These are phyloP conservation scores for Siniperca knerii DNA, from an alignment of 2,113 vertebrate species.

Conservation along the genomic window DNA sequence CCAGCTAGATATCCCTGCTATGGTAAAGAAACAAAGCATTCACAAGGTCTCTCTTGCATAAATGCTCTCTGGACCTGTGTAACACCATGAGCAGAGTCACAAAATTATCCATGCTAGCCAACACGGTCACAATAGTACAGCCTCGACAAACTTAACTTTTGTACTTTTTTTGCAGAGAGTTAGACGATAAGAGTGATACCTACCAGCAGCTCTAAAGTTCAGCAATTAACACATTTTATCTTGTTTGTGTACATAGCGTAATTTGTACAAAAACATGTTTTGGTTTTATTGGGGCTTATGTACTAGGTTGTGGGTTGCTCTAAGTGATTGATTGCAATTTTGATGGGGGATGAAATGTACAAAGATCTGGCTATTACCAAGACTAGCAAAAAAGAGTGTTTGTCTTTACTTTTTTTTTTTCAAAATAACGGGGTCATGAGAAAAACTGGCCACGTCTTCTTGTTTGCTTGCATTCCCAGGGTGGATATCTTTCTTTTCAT, in stretches of 20 bases:
- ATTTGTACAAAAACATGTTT: neutral
- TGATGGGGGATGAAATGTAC: slow-evolving; percentile 54
- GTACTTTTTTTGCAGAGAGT: too few relatives aligned
- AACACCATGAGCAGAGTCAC: neutral
- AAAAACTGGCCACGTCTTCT: slow-evolving; percentile 77
- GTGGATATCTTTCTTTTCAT: slow-evolving; percentile 67
- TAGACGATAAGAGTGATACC: too few relatives aligned
- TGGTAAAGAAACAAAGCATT: neutral
- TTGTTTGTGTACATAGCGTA: neutral
- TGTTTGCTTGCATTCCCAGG: slow-evolving; percentile 69
- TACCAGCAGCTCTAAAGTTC: neutral
- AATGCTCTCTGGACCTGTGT: neutral
- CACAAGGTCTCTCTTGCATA: neutral
- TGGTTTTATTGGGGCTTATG: neutral
- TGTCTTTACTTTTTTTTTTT: slow-evolving; percentile 10
- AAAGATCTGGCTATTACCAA: slow-evolving; percentile 41
- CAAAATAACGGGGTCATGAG: slow-evolving; percentile 71
- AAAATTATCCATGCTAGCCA: neutral
- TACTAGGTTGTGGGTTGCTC: neutral
- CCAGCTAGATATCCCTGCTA: too few relatives aligned
- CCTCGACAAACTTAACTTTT: too few relatives aligned
- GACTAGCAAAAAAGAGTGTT: slow-evolving; percentile 13
- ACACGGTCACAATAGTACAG: neutral
- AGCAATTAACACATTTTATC: neutral
- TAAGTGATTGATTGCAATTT: slow-evolving; percentile 52